Percentiles rank a stretch among this genome's conserved stretches.
phyloP scores from a whole-genome alignment of 2,888 invertebrate species.

The Catocala sponsa region DNA sequence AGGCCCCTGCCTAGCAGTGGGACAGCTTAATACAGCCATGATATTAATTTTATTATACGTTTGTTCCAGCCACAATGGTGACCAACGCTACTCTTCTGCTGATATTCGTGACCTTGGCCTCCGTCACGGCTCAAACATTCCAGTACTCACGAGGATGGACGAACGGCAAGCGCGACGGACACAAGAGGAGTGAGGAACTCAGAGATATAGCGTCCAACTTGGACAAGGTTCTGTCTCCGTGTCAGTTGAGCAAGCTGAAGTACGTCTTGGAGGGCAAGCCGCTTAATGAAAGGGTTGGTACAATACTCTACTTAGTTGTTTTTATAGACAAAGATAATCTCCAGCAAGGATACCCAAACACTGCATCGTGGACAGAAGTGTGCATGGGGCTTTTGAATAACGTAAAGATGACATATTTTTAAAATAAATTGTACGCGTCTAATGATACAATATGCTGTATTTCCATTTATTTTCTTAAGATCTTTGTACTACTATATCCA shows the following conservation, averaged over 20 bases:
- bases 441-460: too few relatives aligned
- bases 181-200: slow-evolving; percentile 56
- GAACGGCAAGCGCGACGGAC: slow-evolving; percentile 89
- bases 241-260: slow-evolving; percentile 84
- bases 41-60: too few relatives aligned
- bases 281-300: slow-evolving; percentile 76
- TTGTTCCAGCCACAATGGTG: slow-evolving; percentile 65
- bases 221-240: slow-evolving; percentile 77
- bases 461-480: too few relatives aligned
- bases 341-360: too few relatives aligned
- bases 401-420: too few relatives aligned
- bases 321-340: not conserved
- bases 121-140: slow-evolving; percentile 90
- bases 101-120: slow-evolving; percentile 76
- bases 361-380: too few relatives aligned
- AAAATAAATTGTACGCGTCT: too few relatives aligned
- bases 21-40: too few relatives aligned
- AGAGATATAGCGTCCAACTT: slow-evolving; percentile 63
- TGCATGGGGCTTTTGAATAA: too few relatives aligned
- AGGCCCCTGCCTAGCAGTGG: too few relatives aligned
- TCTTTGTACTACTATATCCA: too few relatives aligned
- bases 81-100: slow-evolving; percentile 69
- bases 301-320: not conserved
- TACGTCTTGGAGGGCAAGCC: slow-evolving; percentile 85
- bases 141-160: slow-evolving; percentile 94